These are phyloP conservation scores for Drosophila mercatorum DNA, from an alignment of 2,888 invertebrate genomes.

Conservation along the genomic window DNA sequence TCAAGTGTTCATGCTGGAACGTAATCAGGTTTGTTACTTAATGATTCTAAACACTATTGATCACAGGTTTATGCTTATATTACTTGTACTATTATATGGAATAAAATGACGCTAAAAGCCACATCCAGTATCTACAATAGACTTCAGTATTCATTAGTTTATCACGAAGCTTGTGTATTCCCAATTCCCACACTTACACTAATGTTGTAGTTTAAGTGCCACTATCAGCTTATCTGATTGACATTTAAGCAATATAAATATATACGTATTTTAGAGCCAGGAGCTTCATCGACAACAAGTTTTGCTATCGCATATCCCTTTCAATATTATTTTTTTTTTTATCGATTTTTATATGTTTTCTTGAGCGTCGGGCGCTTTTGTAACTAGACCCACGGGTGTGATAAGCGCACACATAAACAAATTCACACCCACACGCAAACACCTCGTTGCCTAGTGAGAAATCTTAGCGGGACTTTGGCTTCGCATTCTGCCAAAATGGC, in stretches of 20 bases:
- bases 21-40: too few relatives aligned
- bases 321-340: conserved; percentile 21
- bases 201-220: conserved; percentile 8
- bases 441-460: conserved; percentile 27
- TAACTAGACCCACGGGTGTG: conserved; percentile 55
- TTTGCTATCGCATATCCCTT: conserved; percentile 14
- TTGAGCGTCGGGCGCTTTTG: conserved; percentile 16
- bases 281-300: conserved; percentile 3
- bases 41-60: too few relatives aligned
- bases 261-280: neutral
- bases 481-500: conserved; percentile 43
- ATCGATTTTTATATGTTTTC: conserved; percentile 31
- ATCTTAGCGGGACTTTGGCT: conserved; percentile 38
- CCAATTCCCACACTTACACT: neutral
- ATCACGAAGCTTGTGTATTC: too few relatives aligned
- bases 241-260: conserved; percentile 14
- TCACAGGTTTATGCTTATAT: neutral
- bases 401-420: conserved; percentile 47
- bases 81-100: neutral
- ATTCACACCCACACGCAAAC: conserved; percentile 36
- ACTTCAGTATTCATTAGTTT: neutral
- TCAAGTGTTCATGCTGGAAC: too few relatives aligned
- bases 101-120: neutral
- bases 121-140: neutral
- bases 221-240: conserved; percentile 19